phyloP scores from a whole-genome alignment of 2,888 invertebrate genomes.

The Drosophila kanekoi region DNA sequence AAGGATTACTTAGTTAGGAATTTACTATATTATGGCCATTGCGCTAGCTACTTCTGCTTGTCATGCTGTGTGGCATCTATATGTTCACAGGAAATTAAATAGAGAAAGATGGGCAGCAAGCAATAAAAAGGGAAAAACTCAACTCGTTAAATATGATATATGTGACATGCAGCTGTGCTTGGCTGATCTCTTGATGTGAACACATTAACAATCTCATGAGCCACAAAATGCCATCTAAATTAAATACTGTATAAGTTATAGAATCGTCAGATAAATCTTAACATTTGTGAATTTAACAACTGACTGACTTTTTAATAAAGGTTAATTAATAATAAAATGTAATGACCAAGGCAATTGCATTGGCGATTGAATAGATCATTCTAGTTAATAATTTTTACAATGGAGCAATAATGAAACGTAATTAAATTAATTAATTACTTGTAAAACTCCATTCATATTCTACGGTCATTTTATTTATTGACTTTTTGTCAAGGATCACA shows the following conservation, averaged over 20 bases:
- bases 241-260: too few relatives aligned
- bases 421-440: not conserved
- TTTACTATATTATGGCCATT: constrained; percentile 66
- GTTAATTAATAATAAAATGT: too few relatives aligned
- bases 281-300: too few relatives aligned
- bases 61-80: constrained; percentile 45
- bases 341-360: too few relatives aligned
- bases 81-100: constrained; percentile 49
- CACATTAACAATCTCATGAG: too few relatives aligned
- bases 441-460: not conserved
- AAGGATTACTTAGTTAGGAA: constrained; percentile 72
- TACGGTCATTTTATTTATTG: not conserved
- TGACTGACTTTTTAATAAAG: too few relatives aligned
- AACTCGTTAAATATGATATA: constrained; percentile 9
- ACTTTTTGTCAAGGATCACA: constrained; percentile 2
- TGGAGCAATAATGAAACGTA: not conserved
- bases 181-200: too few relatives aligned
- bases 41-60: constrained; percentile 40
- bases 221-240: too few relatives aligned
- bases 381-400: too few relatives aligned
- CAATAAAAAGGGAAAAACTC: not conserved
- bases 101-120: constrained; percentile 1
- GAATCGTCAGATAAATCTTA: too few relatives aligned
- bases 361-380: too few relatives aligned
- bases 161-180: not conserved